Evolutionary conservation across 2,113 vertebrate species (phyloP).

Genomic region (Hyaena hyaena): DNA sequence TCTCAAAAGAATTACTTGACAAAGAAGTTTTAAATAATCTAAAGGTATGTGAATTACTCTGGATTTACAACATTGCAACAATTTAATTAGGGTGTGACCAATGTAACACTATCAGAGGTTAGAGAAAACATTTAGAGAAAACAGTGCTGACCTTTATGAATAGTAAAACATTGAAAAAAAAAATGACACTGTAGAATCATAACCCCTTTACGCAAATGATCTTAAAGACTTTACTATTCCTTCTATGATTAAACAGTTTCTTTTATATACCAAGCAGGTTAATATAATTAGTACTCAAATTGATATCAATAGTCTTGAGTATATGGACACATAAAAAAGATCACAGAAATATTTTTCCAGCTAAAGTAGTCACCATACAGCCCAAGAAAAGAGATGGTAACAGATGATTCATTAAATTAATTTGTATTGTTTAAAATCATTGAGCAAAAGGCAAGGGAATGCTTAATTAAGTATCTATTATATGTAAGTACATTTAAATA

Average conservation of each 20-base stretch:
- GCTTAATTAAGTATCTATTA: constrained; percentile 37
- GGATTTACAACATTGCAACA: not conserved
- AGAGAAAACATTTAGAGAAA: not conserved
- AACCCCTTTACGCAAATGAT: not conserved
- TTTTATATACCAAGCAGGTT: not conserved
- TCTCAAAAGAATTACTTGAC: not conserved
- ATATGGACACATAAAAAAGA: not conserved
- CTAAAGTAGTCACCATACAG: not conserved
- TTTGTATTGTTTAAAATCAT: constrained; percentile 28
- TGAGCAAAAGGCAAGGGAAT: not conserved
- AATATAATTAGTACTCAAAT: not conserved
- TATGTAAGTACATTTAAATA: constrained; percentile 49
- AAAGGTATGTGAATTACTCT: not conserved
- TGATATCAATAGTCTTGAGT: not conserved
- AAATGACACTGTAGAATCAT: not conserved
- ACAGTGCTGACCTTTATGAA: not conserved
- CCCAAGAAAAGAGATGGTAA: not conserved
- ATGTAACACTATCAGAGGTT: not conserved
- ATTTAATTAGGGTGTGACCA: constrained; percentile 16
- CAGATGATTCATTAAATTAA: constrained; percentile 40
- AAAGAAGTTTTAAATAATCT: constrained; percentile 51
- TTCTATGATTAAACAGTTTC: not conserved
- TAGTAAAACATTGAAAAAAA: not conserved
- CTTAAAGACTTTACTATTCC: not conserved
- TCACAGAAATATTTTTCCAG: constrained; percentile 42